These are phyloP conservation scores for Chrysina gloriosa DNA, from an alignment of 2,888 invertebrate genomes.

Conservation along the genomic window DNA sequence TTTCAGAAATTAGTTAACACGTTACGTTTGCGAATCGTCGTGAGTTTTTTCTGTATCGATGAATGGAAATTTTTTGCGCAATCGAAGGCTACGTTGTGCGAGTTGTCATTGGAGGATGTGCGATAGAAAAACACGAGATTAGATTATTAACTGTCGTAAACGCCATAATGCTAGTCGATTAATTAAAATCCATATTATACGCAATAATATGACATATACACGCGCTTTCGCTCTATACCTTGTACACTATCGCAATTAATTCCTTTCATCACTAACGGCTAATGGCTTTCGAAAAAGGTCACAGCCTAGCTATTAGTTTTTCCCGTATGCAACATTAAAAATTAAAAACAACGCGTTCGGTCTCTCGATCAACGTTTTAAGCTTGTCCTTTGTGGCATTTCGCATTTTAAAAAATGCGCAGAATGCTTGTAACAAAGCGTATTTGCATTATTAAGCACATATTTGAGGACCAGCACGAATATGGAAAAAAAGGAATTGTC, in stretches of 20 bases:
- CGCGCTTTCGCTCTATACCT: neutral
- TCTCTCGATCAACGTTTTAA: neutral
- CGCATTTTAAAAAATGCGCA: neutral
- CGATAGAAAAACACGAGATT: no score
- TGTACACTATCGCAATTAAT: slow-evolving; percentile 2
- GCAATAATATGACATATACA: neutral
- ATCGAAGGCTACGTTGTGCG: neutral
- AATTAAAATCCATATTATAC: neutral
- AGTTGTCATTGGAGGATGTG: neutral
- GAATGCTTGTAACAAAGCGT: neutral
- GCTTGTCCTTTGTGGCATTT: no score
- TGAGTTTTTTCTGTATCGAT: no score
- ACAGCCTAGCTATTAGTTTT: slow-evolving; percentile 20
- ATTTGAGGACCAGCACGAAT: neutral
- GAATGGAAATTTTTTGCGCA: neutral
- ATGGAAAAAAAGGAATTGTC: neutral
- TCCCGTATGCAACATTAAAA: neutral
- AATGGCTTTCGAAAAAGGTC: slow-evolving; percentile 30
- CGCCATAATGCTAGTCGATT: neutral
- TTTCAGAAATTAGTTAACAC: neutral
- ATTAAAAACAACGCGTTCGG: neutral
- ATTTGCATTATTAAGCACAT: neutral
- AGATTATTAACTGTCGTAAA: neutral
- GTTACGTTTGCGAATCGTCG: neutral
- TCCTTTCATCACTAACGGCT: slow-evolving; percentile 25